Percentiles rank a stretch among this genome's conserved stretches.
phyloP scores from a whole-genome alignment of 2,113 vertebrate species.

The Eleginops maclovinus region DNA sequence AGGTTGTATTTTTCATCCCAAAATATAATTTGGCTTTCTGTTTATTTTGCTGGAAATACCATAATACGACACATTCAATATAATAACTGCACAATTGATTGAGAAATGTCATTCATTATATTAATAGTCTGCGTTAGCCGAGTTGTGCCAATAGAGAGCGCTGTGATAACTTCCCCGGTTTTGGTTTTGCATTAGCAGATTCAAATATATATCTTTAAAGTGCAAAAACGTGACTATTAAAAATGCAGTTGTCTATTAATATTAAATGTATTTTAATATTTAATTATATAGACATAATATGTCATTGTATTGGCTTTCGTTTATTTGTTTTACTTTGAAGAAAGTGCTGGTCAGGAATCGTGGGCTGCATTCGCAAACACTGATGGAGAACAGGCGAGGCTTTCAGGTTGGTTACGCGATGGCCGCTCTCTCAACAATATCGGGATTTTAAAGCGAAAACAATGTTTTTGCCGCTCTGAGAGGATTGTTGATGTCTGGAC shows the following conservation, averaged over 20 bases:
- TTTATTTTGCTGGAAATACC: too few species aligned
- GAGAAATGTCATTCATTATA: not conserved
- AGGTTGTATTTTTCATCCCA: too few species aligned
- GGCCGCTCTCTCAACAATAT: slow-evolving; percentile 82
- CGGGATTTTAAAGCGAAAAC: slow-evolving; percentile 68
- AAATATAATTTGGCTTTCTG: too few species aligned
- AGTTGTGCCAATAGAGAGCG: slow-evolving; percentile 43
- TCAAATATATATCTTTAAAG: slow-evolving; percentile 29
- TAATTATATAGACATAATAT: not conserved
- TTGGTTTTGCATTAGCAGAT: slow-evolving; percentile 58
- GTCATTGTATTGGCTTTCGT: rapidly evolving
- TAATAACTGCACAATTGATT: not conserved
- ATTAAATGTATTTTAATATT: not conserved
- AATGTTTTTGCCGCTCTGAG: slow-evolving; percentile 33
- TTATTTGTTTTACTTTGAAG: slow-evolving; percentile 15
- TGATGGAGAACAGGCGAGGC: slow-evolving; percentile 89
- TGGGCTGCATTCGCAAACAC: slow-evolving; percentile 65
- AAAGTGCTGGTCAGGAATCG: slow-evolving; percentile 73
- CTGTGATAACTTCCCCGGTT: not conserved
- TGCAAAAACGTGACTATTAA: rapidly evolving
- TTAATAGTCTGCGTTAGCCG: not conserved
- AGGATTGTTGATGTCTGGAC: slow-evolving; percentile 3
- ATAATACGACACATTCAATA: too few species aligned
- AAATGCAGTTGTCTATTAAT: rapidly evolving
- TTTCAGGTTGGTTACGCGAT: slow-evolving; percentile 86